Evolutionary conservation across 2,888 invertebrate species (phyloP).

Genomic region (Tortricodes alternella): DNA sequence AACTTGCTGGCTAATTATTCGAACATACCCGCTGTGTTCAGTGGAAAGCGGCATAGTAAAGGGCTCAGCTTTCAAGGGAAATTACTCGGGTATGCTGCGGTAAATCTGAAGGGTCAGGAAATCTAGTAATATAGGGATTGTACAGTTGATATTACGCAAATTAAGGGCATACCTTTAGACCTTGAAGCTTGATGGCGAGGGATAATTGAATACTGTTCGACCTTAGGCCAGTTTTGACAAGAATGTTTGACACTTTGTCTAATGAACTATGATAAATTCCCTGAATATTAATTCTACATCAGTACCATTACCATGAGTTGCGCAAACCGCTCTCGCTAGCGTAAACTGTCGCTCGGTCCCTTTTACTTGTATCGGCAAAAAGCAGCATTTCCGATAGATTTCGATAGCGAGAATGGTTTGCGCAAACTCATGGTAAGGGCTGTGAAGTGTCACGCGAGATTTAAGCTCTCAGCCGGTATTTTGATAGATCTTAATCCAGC

Average conservation of each 20-base stretch:
- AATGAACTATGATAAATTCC: background rate
- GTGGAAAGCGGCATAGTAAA: conserved; percentile 31
- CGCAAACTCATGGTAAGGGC: too few relatives aligned
- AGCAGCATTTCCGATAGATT: too few relatives aligned
- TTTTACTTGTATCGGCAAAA: too few relatives aligned
- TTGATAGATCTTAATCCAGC: too few relatives aligned
- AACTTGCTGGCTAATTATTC: background rate
- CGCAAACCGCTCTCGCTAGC: too few relatives aligned
- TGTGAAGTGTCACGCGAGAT: too few relatives aligned
- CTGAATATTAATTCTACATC: background rate
- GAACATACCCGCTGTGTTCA: too few relatives aligned
- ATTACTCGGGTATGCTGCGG: conserved; percentile 39
- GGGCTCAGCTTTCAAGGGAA: conserved; percentile 42
- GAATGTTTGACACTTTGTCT: conserved; percentile 12
- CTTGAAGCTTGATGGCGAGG: background rate
- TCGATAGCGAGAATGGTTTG: too few relatives aligned
- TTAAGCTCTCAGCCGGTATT: too few relatives aligned
- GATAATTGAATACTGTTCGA: conserved; percentile 12
- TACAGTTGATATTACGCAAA: conserved; percentile 10
- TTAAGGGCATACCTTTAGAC: conserved; percentile 9
- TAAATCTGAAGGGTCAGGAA: conserved; percentile 12
- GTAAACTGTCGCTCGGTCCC: too few relatives aligned
- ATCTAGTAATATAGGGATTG: conserved; percentile 10
- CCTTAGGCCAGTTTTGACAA: background rate
- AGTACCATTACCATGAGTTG: background rate